phyloP scores from a whole-genome alignment of 2,797 vertebrate species.

The Hipposideros larvatus region DNA sequence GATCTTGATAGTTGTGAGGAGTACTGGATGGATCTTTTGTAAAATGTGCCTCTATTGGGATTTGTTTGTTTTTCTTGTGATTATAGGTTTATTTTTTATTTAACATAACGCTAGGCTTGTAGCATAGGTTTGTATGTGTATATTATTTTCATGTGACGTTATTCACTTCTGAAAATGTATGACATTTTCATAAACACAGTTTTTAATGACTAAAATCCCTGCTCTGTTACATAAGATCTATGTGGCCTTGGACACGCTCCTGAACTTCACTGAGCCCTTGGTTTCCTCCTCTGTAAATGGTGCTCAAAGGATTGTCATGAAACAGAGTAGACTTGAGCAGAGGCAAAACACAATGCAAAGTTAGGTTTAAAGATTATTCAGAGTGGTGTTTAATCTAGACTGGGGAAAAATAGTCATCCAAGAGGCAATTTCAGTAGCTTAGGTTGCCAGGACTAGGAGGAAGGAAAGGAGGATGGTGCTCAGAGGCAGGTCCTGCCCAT shows the following conservation, averaged over 20 bases:
- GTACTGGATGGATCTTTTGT: background rate
- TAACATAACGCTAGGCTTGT: background rate
- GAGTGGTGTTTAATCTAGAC: background rate
- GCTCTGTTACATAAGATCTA: background rate
- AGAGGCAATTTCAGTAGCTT: background rate
- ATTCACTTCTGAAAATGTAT: background rate
- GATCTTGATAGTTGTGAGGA: background rate
- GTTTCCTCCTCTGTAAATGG: background rate
- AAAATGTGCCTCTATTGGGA: background rate
- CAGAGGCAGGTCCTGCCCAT: background rate
- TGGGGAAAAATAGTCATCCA: background rate
- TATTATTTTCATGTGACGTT: background rate
- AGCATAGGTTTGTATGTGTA: background rate
- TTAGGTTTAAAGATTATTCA: background rate
- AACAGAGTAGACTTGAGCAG: background rate
- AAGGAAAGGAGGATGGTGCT: background rate
- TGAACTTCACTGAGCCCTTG: background rate
- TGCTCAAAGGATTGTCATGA: background rate
- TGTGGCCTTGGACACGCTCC: background rate
- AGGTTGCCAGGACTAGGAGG: background rate
- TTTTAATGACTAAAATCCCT: slow-evolving; percentile 23
- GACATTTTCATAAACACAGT: background rate
- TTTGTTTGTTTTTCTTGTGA: background rate
- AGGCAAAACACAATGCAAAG: slow-evolving; percentile 9
- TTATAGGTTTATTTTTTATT: background rate